These are phyloP conservation scores for Chanos chanos DNA, from an alignment of 2,797 vertebrate genomes.

Conservation along the genomic window DNA sequence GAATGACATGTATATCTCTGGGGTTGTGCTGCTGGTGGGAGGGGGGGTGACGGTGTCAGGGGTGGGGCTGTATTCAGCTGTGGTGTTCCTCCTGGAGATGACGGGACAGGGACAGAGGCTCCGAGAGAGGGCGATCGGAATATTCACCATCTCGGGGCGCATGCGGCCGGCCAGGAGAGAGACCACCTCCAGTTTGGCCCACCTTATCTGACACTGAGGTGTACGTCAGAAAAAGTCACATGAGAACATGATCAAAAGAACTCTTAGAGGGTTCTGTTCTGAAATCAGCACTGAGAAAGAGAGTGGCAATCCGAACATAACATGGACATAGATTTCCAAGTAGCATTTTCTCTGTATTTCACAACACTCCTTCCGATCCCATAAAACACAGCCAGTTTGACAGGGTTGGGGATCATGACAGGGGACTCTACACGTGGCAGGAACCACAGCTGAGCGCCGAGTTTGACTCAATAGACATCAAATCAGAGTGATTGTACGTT, in stretches of 20 bases:
- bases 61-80: slow-evolving; percentile 60
- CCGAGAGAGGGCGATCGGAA: slow-evolving; percentile 62
- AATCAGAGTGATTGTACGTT: too few relatives aligned
- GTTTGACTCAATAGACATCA: too few relatives aligned
- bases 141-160: slow-evolving; percentile 90
- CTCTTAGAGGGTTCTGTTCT: too few relatives aligned
- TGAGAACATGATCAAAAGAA: not conserved
- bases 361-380: too few relatives aligned
- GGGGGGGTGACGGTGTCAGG: slow-evolving; percentile 77
- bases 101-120: slow-evolving; percentile 63
- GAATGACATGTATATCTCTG: slow-evolving; percentile 90
- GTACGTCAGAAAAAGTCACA: not conserved
- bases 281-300: too few relatives aligned
- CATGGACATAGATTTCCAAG: too few relatives aligned
- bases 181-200: slow-evolving; percentile 91
- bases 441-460: too few relatives aligned
- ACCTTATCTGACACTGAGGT: slow-evolving; percentile 90
- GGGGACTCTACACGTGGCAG: too few relatives aligned
- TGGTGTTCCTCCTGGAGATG: slow-evolving; percentile 63
- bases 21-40: slow-evolving; percentile 78
- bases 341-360: too few relatives aligned
- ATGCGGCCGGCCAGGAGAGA: slow-evolving; percentile 74
- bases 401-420: too few relatives aligned
- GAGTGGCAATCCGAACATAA: too few relatives aligned
- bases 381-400: too few relatives aligned